Percentiles rank a stretch among this genome's conserved stretches.
phyloP scores from a whole-genome alignment of 2,113 vertebrate genomes.

The Microcebus ravelobensis region DNA sequence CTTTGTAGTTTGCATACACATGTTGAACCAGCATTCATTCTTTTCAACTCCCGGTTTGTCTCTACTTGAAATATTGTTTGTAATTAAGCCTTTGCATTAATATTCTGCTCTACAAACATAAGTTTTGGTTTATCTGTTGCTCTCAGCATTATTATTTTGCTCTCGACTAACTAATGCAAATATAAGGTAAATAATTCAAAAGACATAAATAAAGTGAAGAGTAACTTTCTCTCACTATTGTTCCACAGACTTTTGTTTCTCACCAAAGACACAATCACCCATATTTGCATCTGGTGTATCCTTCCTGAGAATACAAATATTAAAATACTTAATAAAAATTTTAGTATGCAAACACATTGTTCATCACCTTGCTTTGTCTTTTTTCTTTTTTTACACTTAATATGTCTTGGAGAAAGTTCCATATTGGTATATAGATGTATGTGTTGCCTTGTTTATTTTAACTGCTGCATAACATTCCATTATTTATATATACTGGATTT shows the following conservation, averaged over 20 bases:
- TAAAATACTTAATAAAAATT: not conserved
- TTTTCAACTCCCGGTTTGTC: not conserved
- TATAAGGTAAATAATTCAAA: constrained; percentile 11
- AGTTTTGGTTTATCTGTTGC: not conserved
- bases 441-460: not conserved
- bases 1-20: not conserved
- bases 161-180: constrained; percentile 16
- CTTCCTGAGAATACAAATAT: not conserved
- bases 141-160: not conserved
- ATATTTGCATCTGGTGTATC: not conserved
- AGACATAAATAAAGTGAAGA: not conserved
- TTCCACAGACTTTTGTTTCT: not conserved
- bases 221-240: not conserved
- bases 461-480: not conserved
- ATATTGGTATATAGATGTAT: not conserved
- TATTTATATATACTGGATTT: not conserved
- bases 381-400: not conserved
- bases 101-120: not conserved
- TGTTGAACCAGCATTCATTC: not conserved
- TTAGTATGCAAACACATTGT: not conserved
- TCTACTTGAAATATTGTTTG: constrained; percentile 2
- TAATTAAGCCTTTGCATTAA: constrained; percentile 36
- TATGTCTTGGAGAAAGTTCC: not conserved
- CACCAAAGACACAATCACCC: not conserved
- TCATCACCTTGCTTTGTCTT: not conserved